Evolutionary conservation across 2,888 invertebrate species (phyloP).

Genomic region (Leptinotarsa rubiginosa): DNA sequence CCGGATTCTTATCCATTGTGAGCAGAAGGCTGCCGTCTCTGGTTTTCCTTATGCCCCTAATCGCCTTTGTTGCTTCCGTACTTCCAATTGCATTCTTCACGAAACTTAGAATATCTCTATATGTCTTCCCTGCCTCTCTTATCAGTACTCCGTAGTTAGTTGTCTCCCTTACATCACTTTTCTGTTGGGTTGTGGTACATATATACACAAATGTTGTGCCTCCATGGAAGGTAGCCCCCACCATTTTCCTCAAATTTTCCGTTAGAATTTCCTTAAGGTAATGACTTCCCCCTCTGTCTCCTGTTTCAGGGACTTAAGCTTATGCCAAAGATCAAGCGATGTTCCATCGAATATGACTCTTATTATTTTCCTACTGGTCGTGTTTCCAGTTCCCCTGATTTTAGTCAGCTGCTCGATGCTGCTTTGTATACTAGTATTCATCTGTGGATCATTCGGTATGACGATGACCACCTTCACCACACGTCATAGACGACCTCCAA

Average conservation of each 20-base stretch:
- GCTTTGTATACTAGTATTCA: not conserved
- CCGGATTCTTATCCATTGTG: not conserved
- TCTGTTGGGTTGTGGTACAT: too few species aligned
- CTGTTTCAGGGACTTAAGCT: not conserved
- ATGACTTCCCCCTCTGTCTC: not conserved
- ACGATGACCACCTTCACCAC: constrained; percentile 2
- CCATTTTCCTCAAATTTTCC: not conserved
- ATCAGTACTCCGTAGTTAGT: not conserved
- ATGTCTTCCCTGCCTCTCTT: not conserved
- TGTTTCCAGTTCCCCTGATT: not conserved
- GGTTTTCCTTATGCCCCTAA: constrained; percentile 14
- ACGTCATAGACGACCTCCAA: not conserved
- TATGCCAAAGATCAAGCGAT: not conserved
- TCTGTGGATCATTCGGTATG: constrained; percentile 3
- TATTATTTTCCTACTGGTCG: not conserved
- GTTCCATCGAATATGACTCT: not conserved
- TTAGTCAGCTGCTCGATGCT: not conserved
- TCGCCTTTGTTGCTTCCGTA: not conserved
- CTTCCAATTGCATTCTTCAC: not conserved
- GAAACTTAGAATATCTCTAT: not conserved
- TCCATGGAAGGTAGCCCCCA: not conserved
- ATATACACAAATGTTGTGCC: not conserved
- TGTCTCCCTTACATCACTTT: too few species aligned
- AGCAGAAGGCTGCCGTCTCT: constrained; percentile 1
- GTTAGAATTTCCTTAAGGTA: not conserved